Base-by-base conservation (phyloP, 2,888 invertebrate genomes). In the Terebella lapidaria region DNA sequence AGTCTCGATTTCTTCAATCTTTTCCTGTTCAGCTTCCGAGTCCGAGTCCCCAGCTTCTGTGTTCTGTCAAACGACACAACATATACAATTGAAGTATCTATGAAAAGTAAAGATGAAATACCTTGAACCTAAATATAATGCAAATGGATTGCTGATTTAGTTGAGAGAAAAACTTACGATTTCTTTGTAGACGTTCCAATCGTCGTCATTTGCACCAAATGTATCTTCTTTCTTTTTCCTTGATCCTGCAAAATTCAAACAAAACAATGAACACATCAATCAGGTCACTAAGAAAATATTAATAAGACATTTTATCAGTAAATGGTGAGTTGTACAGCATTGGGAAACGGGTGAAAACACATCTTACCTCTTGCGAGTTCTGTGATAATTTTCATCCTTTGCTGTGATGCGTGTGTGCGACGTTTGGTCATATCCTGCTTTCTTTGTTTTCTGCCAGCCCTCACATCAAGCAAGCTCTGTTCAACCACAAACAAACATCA, bases 151-250 rank as follows among this genome's bases (percentile, higher is more conserved):
- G 10, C 42, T 15, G 42, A 15, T 35, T 10, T 15, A 35, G n/a
- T 35, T 15, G n/a, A 35, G n/a, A 35, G 10, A n/a, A 35, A 35
- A 15, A n/a, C 78, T 75, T 66, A 80, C 80, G 58, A 94, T 91
- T 26, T 87, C 90, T 82, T 94, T 94, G 75, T 95, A 95, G 1
- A 94, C 93, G 81, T 94, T 93, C 94, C 94, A 95, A 78, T 95
- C 94, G 74, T 92, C 92, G 79, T 94, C 94, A 70, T 92, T 86
- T 83, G 90, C 87, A 29, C 94, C 94, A 83, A 95, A 95, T 56
- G 82, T 84, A 78, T 94, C 94, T 74, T 94, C 93, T 64, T 88
- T 87, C 67, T 69, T 89, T 87, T 88, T 71, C 88, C 61, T 66
- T 42, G 49, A 58, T 30, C 52, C 62, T 53, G n/a, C 5, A 22